Conservation (phyloP, 2,888 invertebrate genomes). For the Volucella inanis region DNA sequence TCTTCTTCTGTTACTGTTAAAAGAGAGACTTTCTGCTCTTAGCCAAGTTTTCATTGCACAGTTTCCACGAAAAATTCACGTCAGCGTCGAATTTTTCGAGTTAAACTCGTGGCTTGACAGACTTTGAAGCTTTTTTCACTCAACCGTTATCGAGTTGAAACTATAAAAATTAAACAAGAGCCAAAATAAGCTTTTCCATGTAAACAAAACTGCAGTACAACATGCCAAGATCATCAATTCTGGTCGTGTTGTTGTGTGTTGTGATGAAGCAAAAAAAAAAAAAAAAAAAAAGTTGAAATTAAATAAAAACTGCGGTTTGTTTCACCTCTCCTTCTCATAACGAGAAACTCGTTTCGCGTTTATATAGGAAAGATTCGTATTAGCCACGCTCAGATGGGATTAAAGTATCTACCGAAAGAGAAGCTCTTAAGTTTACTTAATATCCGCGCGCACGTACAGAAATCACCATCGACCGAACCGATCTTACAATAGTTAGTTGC, state of each 20-base stretch:
- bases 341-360: constrained; percentile 73
- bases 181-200: constrained; percentile 55
- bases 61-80: constrained; percentile 53
- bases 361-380: constrained; percentile 74
- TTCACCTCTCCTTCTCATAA: constrained; percentile 67
- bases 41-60: constrained; percentile 34
- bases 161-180: constrained; percentile 26
- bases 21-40: constrained; percentile 56
- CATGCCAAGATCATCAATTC: constrained; percentile 36
- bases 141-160: constrained; percentile 32
- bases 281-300: not conserved
- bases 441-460: constrained; percentile 68
- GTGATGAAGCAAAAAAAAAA: constrained; percentile 24
- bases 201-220: constrained; percentile 66
- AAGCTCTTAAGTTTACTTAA: constrained; percentile 71
- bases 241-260: constrained; percentile 27
- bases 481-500: constrained; percentile 63
- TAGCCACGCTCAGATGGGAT: constrained; percentile 73
- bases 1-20: not conserved
- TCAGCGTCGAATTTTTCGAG: constrained; percentile 7
- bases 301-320: constrained; percentile 23
- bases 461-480: constrained; percentile 56
- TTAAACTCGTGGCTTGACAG: constrained; percentile 2
- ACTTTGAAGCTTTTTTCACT: constrained; percentile 45
- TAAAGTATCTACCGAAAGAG: constrained; percentile 74